Evolutionary conservation across 2,113 vertebrate species (phyloP).

Genomic region (Channa argus): DNA sequence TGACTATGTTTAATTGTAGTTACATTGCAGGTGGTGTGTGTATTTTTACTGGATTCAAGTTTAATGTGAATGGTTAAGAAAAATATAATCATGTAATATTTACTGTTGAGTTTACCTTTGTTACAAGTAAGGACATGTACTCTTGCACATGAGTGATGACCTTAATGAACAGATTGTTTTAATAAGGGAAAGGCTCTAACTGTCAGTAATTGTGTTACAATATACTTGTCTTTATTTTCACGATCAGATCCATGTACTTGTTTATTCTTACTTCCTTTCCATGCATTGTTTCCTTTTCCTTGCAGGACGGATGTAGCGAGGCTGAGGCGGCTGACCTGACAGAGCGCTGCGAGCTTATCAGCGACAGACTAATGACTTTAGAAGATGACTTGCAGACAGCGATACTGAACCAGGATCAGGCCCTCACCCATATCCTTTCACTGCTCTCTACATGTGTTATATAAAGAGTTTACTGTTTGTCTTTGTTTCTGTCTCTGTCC

Average conservation of each 20-base stretch:
- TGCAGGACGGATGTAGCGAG: constrained; percentile 72
- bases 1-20: too few species aligned
- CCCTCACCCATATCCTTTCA: constrained; percentile 91
- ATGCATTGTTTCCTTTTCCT: constrained; percentile 14
- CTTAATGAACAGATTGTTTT: too few species aligned
- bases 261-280: too few species aligned
- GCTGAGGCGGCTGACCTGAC: constrained; percentile 72
- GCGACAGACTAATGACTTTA: constrained; percentile 84
- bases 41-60: too few species aligned
- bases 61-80: too few species aligned
- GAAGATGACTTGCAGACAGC: constrained; percentile 89
- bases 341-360: constrained; percentile 81
- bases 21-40: too few species aligned
- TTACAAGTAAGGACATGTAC: too few species aligned
- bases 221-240: not conserved
- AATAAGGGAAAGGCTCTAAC: too few species aligned
- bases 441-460: constrained; percentile 16
- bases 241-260: not conserved
- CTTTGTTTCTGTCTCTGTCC: constrained; percentile 25
- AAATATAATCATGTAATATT: too few species aligned
- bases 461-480: constrained; percentile 15
- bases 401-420: constrained; percentile 82
- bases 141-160: too few species aligned
- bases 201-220: too few species aligned
- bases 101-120: too few species aligned